Conservation (phyloP, 2,888 invertebrate species). For the Hirudinaria manillensis region DNA sequence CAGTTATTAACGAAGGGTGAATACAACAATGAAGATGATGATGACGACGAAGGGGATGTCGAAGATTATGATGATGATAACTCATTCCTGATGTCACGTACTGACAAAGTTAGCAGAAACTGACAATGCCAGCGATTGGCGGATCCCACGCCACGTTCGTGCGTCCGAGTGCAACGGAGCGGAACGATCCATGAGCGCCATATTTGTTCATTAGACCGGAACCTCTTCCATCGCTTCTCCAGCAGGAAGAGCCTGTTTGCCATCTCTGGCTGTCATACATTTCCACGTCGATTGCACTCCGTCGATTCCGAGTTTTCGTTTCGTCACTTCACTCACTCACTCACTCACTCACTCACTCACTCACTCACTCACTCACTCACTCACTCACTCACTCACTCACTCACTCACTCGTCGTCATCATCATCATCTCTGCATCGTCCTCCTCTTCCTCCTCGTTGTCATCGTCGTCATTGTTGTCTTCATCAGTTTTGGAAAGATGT, state of each 20-base stretch:
- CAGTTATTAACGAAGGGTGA: background rate
- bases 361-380: constrained; percentile 8
- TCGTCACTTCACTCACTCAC: constrained; percentile 9
- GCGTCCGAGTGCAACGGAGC: too few relatives aligned
- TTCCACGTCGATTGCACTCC: constrained; percentile 1
- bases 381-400: constrained; percentile 14
- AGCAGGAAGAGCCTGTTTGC: constrained; percentile 10
- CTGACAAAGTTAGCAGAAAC: too few relatives aligned
- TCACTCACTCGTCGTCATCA: background rate
- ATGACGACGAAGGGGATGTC: constrained; percentile 5
- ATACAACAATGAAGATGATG: background rate
- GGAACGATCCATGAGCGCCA: background rate
- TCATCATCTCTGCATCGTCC: background rate
- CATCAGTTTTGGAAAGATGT: constrained; percentile 1
- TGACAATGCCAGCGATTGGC: too few relatives aligned
- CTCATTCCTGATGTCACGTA: background rate
- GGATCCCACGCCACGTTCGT: too few relatives aligned
- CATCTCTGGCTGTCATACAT: background rate
- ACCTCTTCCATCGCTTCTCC: constrained; percentile 9
- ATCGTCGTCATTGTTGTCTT: too few relatives aligned
- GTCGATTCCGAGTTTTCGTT: background rate
- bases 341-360: constrained; percentile 14
- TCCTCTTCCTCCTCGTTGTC: background rate
- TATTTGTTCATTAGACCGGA: constrained; percentile 18
- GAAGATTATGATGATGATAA: constrained; percentile 19